Percentiles rank a stretch among this genome's conserved stretches.
Evolutionary conservation across 2,113 vertebrate genomes (phyloP).

Genomic region (Scalopus aquaticus): DNA sequence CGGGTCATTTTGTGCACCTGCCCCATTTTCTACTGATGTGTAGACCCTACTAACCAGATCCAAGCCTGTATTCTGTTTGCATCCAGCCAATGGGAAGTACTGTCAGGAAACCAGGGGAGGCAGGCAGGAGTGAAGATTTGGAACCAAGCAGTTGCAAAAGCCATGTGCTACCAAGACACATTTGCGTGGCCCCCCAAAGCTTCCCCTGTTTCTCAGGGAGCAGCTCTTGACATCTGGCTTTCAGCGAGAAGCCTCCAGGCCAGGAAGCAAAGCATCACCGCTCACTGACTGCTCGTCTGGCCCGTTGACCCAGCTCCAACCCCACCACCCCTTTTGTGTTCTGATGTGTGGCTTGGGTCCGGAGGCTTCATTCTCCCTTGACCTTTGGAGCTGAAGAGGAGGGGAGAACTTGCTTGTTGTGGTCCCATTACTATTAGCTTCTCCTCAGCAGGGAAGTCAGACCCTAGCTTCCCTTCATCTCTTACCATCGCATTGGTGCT

Average conservation of each 20-base stretch:
- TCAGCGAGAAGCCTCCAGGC: not conserved
- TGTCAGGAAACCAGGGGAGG: not conserved
- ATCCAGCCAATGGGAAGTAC: not conserved
- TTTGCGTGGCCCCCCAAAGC: not conserved
- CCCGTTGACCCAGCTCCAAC: not conserved
- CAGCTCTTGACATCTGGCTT: not conserved
- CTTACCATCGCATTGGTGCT: too few relatives aligned
- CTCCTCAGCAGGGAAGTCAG: not conserved
- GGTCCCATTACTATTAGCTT: not conserved
- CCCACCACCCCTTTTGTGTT: not conserved
- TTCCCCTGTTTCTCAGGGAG: not conserved
- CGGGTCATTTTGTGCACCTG: not conserved
- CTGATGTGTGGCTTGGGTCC: not conserved
- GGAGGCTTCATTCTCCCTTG: not conserved
- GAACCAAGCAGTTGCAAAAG: not conserved
- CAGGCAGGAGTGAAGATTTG: not conserved
- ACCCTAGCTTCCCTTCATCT: not conserved
- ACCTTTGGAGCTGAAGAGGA: not conserved
- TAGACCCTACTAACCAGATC: not conserved
- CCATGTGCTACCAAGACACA: not conserved
- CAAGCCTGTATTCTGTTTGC: not conserved
- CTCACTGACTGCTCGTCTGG: not conserved
- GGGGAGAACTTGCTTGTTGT: not conserved
- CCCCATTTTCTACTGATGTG: not conserved
- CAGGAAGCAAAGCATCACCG: not conserved